Base-by-base conservation (phyloP, 1,140 invertebrate genomes). In the Bradysia coprophila region DNA sequence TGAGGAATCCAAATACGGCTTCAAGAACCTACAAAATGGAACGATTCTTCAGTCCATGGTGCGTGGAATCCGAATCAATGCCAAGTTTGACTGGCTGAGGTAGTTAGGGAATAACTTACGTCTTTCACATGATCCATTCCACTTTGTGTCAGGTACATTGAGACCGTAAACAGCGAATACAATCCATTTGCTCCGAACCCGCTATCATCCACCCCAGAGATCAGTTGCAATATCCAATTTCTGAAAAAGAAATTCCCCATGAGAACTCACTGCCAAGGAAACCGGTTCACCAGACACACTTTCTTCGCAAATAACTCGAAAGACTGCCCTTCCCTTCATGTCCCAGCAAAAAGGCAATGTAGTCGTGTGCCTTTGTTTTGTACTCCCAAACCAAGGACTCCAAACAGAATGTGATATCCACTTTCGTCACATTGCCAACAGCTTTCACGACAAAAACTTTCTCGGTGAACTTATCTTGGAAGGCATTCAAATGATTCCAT, bases 251-350 rank as follows among this genome's bases (percentile, higher is more conserved):
- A 15, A 41, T 28, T n/a, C n/a, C n/a, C n/a, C n/a, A n/a, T n/a
- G n/a, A n/a, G n/a, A n/a, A n/a, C n/a, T n/a, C n/a, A n/a, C n/a
- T n/a, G n/a, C n/a, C n/a, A n/a, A n/a, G n/a, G n/a, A n/a, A n/a
- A n/a, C n/a, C n/a, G n/a, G n/a, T n/a, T n/a, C n/a, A n/a, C n/a
- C n/a, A n/a, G n/a, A 63, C 67, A 59, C 56, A 73, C 66, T 79
- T 81, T 39, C 77, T 73, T 44, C 81, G 75, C 22, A 95, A 64
- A 53, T 84, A 86, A 28, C 82, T 81, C 1, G 90, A 71, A 10
- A 95, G 60, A 49, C 85, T 89, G 19, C 87, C 88, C 49, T 77
- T 73, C 2, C 89, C 89, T 63, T 94, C 88, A 57, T 94, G 81
- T 1, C 86, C 89, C 4, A 94, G 62, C 4, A 94, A 58, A 61